phyloP scores from a whole-genome alignment of 1,140 invertebrate species.

The Brachionus asplanchnoidis region DNA sequence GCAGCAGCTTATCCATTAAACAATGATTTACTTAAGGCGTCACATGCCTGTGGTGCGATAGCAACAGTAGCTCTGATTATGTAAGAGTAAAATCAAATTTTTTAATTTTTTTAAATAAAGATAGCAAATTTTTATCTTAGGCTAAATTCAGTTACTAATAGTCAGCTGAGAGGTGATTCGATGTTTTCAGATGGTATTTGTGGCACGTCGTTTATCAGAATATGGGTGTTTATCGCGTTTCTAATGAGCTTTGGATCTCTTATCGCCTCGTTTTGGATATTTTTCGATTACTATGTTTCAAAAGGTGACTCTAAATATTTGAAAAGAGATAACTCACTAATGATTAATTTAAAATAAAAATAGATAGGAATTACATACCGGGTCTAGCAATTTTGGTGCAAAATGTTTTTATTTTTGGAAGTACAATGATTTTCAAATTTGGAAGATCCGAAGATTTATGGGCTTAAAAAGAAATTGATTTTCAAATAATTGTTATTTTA shows the following conservation, averaged over 20 bases:
- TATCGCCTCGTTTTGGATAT: slow-evolving; percentile 39
- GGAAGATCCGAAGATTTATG: slow-evolving; percentile 38
- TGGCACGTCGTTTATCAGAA: neutral
- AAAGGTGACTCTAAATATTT: neutral
- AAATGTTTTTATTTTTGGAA: slow-evolving; percentile 33
- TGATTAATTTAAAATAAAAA: neutral
- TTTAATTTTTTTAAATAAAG: neutral
- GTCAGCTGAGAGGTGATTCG: slow-evolving; percentile 36
- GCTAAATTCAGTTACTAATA: slow-evolving; percentile 40
- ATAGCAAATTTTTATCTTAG: neutral
- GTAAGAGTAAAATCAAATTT: slow-evolving; percentile 56
- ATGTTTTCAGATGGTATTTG: slow-evolving; percentile 34
- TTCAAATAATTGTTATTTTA: neutral
- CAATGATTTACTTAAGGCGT: slow-evolving; percentile 67
- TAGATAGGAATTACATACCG: slow-evolving; percentile 4
- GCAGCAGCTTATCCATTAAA: slow-evolving; percentile 69
- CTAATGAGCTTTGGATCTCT: slow-evolving; percentile 36
- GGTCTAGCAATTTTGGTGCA: slow-evolving; percentile 33
- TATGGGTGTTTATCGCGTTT: slow-evolving; percentile 34
- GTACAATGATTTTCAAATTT: slow-evolving; percentile 39
- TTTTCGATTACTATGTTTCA: slow-evolving; percentile 40
- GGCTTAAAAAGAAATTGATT: neutral
- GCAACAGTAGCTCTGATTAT: slow-evolving; percentile 88
- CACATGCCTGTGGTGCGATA: slow-evolving; percentile 87
- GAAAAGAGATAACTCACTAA: neutral